Base-by-base conservation (phyloP, 1,140 invertebrate genomes). In the Zaprionus inermis region DNA sequence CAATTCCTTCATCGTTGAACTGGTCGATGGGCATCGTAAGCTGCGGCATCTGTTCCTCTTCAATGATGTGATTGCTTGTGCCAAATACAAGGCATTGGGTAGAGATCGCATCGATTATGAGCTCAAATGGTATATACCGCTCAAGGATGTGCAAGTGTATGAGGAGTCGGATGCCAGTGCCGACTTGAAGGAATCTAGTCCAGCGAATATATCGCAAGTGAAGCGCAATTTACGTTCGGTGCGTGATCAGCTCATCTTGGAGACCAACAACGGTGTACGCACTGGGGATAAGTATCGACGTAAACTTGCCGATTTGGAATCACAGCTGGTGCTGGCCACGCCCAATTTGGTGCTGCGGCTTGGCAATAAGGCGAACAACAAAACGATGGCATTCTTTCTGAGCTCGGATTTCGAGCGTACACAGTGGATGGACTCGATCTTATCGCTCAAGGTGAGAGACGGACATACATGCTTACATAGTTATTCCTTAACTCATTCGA, bases 41-140 rank as follows among this genome's bases (percentile, higher is more conserved):
- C 93, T 98, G 56, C 94, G 98, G 55, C 98, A 98, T 94, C 93
- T 99, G 63, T 98, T 99, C 93, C 94, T 99, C 24, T 98, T 98
- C 92, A 98, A 98, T 91, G 98, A 99, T 92, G 96, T 98, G 65
- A 96, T 99, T 74, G 97, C 98, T 20, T 98, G 98, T 93, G 97
- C 98, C 56, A 99, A 98, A 93, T 98, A 98, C 90, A 98, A 98
- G 95, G 94, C 96, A 1, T 95, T 96, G 32, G 96, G 96, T 0
- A 94, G 96, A 32, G 97, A 98, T 91, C 97, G 97, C 92, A 97
- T 97, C 85, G 97, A 97, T 28, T 98, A 98, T 92, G 97, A 98
- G 92, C 93, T 98, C 49, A 98, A 98, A 90, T 98, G 97, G 97
- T 96, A 97, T 92, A 97, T 98, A 72, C 95, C 97, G 1, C 93